These are phyloP conservation scores for Plutomurus gul DNA, from an alignment of 1,140 invertebrate genomes.

Conservation along the genomic window DNA sequence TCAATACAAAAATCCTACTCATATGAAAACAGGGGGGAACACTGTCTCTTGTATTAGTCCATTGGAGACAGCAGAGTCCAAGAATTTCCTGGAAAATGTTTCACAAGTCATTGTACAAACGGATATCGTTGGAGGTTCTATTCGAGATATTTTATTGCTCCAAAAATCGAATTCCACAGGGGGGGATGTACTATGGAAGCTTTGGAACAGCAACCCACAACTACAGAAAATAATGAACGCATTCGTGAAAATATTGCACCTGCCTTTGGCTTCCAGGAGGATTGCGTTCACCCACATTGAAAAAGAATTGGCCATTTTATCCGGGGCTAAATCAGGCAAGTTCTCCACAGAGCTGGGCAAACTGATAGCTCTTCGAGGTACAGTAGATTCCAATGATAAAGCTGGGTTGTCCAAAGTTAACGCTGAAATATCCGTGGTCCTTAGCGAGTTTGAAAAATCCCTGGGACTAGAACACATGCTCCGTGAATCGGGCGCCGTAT, in stretches of 20 bases:
- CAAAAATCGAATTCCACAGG: not conserved
- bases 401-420: not conserved
- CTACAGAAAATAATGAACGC: not conserved
- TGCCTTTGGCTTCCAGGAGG: not conserved
- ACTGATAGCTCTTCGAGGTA: not conserved
- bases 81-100: no score
- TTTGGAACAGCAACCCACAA: not conserved
- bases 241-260: not conserved
- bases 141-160: no score
- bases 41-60: no score
- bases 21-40: not conserved
- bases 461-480: constrained; percentile 3
- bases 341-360: not conserved
- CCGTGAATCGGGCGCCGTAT: not conserved
- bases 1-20: no score
- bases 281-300: not conserved
- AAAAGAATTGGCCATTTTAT: not conserved
- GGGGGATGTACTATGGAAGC: not conserved
- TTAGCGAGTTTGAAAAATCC: not conserved
- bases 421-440: not conserved
- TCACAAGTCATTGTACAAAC: no score
- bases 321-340: not conserved
- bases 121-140: no score
- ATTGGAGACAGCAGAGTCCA: no score
- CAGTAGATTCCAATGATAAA: not conserved